Percentiles rank a stretch among this genome's conserved stretches.
Evolutionary conservation across 2,797 vertebrate species (phyloP).

Genomic region (Macrochelys suwanniensis): DNA sequence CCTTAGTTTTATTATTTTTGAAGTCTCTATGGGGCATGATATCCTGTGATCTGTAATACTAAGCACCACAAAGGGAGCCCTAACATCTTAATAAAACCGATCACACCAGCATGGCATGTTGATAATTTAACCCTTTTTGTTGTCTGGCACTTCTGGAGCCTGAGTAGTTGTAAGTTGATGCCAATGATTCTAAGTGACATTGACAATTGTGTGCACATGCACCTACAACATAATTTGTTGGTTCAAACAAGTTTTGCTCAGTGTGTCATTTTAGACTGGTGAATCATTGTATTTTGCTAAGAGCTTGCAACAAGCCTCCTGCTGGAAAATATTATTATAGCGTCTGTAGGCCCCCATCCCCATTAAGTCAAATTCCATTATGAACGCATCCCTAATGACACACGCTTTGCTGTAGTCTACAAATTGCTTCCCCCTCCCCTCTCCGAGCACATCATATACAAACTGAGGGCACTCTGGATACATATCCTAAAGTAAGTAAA

Average conservation of each 20-base stretch:
- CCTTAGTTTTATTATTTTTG: constrained; percentile 13
- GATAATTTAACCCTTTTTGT: constrained; percentile 27
- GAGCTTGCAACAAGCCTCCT: constrained; percentile 48
- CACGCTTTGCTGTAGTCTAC: background rate
- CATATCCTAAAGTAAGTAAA: constrained; percentile 6
- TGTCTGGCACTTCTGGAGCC: background rate
- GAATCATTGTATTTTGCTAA: constrained; percentile 62
- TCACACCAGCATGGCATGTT: background rate
- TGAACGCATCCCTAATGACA: background rate
- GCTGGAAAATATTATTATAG: constrained; percentile 27
- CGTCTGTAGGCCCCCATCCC: constrained; percentile 35
- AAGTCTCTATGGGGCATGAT: constrained; percentile 5
- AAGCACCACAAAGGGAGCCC: background rate
- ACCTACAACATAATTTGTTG: constrained; percentile 46
- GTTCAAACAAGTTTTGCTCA: constrained; percentile 26
- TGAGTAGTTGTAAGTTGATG: constrained; percentile 12
- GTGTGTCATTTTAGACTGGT: constrained; percentile 57
- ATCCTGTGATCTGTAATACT: constrained; percentile 5
- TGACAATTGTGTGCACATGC: constrained; percentile 33
- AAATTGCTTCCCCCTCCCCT: constrained; percentile 1
- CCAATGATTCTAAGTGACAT: constrained; percentile 51
- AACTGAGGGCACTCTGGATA: background rate
- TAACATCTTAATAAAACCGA: background rate
- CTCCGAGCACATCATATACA: background rate
- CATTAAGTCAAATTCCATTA: constrained; percentile 55